Percentiles rank a stretch among this genome's conserved stretches.
Evolutionary conservation across 2,888 invertebrate species (phyloP).

Genomic region (Oconnorella tubifera): DNA sequence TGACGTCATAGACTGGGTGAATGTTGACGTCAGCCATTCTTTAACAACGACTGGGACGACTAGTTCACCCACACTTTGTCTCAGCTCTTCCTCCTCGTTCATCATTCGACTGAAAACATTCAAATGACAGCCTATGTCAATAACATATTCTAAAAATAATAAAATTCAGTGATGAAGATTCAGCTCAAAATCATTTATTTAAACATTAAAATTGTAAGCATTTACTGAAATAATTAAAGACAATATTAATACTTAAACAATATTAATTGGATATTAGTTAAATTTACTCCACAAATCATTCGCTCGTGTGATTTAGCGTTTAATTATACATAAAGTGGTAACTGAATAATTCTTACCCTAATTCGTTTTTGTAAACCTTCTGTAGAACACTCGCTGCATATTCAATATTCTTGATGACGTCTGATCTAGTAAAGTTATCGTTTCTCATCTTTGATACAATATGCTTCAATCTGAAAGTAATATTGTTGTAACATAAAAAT

Average conservation of each 20-base stretch:
- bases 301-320: too few species aligned
- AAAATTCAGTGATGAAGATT: not conserved
- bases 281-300: too few species aligned
- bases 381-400: constrained; percentile 90
- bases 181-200: not conserved
- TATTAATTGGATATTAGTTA: too few species aligned
- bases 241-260: not conserved
- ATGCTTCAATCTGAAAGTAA: constrained; percentile 72
- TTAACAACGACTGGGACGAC: constrained; percentile 55
- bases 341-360: too few species aligned
- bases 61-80: not conserved
- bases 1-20: constrained; percentile 67
- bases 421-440: constrained; percentile 78
- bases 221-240: not conserved
- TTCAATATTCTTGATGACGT: constrained; percentile 84
- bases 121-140: not conserved
- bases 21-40: constrained; percentile 93
- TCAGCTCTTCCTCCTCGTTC: constrained; percentile 16
- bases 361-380: constrained; percentile 87
- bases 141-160: not conserved
- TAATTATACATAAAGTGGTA: too few species aligned
- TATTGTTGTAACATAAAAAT: too few species aligned
- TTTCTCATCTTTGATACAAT: constrained; percentile 78
- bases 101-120: constrained; percentile 8
- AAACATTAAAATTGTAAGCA: not conserved